These are phyloP conservation scores for Julus scandinavius DNA, from an alignment of 2,888 invertebrate species.

Conservation along the genomic window DNA sequence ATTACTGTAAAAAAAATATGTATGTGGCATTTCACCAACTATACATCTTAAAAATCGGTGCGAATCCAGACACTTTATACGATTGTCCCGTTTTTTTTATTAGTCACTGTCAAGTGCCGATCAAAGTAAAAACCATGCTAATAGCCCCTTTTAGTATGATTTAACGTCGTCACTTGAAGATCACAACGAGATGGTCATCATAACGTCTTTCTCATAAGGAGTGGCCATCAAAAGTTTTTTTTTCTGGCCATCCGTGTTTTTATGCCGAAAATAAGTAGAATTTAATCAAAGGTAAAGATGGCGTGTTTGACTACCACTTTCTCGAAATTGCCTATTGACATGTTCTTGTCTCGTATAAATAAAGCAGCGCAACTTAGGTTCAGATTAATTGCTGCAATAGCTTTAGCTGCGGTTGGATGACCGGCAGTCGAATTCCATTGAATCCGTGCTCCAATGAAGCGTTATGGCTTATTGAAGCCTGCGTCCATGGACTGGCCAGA, in stretches of 20 bases:
- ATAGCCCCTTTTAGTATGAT: too few species aligned
- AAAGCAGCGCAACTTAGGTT: not conserved
- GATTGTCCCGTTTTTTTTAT: too few species aligned
- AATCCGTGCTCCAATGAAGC: not conserved
- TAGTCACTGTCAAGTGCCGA: too few species aligned
- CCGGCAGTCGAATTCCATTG: not conserved
- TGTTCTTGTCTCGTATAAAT: conserved; percentile 3
- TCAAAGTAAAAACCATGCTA: too few species aligned
- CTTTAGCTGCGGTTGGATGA: not conserved
- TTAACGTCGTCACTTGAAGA: too few species aligned
- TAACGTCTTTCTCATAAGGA: too few species aligned
- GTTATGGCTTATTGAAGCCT: not conserved
- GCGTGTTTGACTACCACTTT: conserved; percentile 14
- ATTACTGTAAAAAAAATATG: not conserved
- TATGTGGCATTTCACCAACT: too few species aligned
- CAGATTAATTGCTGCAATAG: not conserved
- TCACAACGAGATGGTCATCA: too few species aligned
- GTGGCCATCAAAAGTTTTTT: too few species aligned
- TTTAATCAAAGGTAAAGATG: conserved; percentile 33
- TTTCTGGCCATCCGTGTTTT: not conserved
- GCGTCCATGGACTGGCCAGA: not conserved
- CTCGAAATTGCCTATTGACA: not conserved
- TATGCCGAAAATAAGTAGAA: conserved; percentile 9
- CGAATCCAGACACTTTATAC: too few species aligned
- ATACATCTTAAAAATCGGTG: too few species aligned